Percentiles rank a stretch among this genome's conserved stretches.
Evolutionary conservation across 2,797 vertebrate species (phyloP).

Genomic region (Rhinatrema bivittatum): DNA sequence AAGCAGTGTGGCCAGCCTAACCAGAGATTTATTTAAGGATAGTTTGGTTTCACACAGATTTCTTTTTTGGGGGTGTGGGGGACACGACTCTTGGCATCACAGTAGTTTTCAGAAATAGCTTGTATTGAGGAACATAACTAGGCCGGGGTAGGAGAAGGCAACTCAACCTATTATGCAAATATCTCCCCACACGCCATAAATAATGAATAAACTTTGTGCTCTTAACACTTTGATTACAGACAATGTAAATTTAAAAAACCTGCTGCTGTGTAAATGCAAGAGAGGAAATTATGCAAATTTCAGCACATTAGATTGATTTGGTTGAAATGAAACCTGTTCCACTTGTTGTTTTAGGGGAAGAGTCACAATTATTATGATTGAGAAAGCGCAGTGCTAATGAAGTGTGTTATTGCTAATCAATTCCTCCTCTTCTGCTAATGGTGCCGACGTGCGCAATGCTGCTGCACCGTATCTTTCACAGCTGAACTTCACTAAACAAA

Average conservation of each 20-base stretch:
- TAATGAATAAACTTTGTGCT: constrained; percentile 47
- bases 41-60: constrained; percentile 5
- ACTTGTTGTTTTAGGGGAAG: constrained; percentile 34
- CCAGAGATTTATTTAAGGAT: constrained; percentile 4
- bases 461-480: background rate
- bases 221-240: constrained; percentile 56
- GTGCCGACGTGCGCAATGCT: constrained; percentile 4
- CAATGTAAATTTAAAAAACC: constrained; percentile 54
- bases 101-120: constrained; percentile 12
- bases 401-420: constrained; percentile 52
- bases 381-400: constrained; percentile 54
- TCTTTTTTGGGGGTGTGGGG: too few species aligned
- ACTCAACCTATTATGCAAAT: constrained; percentile 40
- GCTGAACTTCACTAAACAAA: background rate
- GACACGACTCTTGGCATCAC: constrained; percentile 6
- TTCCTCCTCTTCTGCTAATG: constrained; percentile 30
- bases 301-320: constrained; percentile 42
- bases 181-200: constrained; percentile 31
- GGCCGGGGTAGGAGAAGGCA: background rate
- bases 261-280: constrained; percentile 32
- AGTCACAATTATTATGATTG: constrained; percentile 53
- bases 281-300: constrained; percentile 46
- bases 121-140: constrained; percentile 2
- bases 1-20: too few species aligned
- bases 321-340: constrained; percentile 40